phyloP scores from a whole-genome alignment of 2,888 invertebrate species.

The Agrochola macilenta region DNA sequence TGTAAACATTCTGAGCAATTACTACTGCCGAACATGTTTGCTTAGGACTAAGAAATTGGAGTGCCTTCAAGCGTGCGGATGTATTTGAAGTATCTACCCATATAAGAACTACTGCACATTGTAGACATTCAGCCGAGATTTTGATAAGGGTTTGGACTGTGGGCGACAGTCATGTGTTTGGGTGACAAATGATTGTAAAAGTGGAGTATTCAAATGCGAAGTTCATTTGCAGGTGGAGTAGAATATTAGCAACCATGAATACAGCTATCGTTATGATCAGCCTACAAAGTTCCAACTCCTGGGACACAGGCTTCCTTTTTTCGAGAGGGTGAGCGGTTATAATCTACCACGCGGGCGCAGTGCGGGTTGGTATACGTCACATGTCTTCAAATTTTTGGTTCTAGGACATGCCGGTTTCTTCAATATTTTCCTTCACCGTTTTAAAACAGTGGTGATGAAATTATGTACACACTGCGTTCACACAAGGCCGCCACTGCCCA shows the following conservation, averaged over 20 bases:
- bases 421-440: no score
- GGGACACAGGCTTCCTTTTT: no score
- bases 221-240: constrained; percentile 13
- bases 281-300: no score
- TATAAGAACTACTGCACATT: constrained; percentile 58
- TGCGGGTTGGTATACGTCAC: no score
- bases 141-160: constrained; percentile 58
- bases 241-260: background rate
- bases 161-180: constrained; percentile 47
- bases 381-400: no score
- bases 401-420: no score
- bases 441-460: no score
- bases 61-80: constrained; percentile 88
- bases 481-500: no score
- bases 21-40: constrained; percentile 89
- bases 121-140: constrained; percentile 53
- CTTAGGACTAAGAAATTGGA: constrained; percentile 90
- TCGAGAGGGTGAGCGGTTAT: no score
- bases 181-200: constrained; percentile 39
- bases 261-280: no score
- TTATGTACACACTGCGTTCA: no score
- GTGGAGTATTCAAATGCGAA: constrained; percentile 26
- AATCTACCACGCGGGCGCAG: no score
- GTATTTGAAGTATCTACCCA: constrained; percentile 83
- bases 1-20: constrained; percentile 89